Evolutionary conservation across 2,888 invertebrate species (phyloP).

Genomic region (Hylaea fasciaria): DNA sequence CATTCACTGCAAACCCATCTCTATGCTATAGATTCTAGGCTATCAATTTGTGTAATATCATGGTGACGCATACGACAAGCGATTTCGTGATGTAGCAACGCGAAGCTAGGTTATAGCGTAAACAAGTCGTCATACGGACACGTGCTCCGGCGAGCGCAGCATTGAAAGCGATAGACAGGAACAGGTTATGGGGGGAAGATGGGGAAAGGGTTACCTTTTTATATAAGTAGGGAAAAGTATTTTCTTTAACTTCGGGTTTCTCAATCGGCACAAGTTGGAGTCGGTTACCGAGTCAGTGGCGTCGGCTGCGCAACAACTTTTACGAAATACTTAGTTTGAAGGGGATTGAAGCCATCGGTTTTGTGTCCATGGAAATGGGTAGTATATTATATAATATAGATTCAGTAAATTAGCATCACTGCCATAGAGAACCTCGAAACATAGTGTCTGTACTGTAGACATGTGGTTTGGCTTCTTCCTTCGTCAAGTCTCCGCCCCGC

Average conservation of each 20-base stretch:
- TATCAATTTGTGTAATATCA: neutral
- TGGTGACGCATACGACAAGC: constrained; percentile 14
- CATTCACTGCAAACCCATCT: constrained; percentile 16
- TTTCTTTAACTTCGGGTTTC: constrained; percentile 5
- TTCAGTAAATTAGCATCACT: too few species aligned
- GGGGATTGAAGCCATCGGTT: too few species aligned
- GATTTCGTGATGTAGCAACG: constrained; percentile 43
- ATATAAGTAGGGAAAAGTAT: neutral
- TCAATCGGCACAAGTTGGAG: neutral
- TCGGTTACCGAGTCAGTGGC: neutral
- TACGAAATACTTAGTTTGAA: too few species aligned
- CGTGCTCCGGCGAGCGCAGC: constrained; percentile 45
- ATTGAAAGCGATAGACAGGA: constrained; percentile 22
- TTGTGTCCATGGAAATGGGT: too few species aligned
- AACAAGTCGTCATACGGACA: constrained; percentile 55
- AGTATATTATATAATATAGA: too few species aligned
- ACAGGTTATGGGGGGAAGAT: neutral
- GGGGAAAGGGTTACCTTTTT: constrained; percentile 5
- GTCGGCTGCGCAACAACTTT: too few species aligned
- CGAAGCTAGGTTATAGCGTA: constrained; percentile 50
- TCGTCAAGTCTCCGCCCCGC: too few species aligned
- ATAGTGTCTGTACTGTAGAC: too few species aligned
- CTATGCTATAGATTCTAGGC: neutral
- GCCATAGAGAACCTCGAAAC: too few species aligned
- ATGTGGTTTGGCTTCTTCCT: too few species aligned